Evolutionary conservation across 2,113 vertebrate genomes (phyloP).

Genomic region (Triplophysa dalaica): DNA sequence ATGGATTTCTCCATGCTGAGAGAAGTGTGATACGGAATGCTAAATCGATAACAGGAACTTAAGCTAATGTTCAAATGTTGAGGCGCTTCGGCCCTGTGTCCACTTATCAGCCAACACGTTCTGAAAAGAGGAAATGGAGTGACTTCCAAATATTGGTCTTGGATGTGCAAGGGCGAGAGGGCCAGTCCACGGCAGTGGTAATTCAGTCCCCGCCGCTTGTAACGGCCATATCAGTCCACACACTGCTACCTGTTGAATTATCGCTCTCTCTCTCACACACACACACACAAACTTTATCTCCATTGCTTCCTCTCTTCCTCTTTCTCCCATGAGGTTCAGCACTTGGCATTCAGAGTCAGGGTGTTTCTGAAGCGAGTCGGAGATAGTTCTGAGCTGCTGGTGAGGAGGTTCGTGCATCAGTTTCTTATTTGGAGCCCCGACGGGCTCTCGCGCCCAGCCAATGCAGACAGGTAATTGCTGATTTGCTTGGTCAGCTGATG

Average conservation of each 20-base stretch:
- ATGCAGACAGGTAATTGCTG: slow-evolving; percentile 75
- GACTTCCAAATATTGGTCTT: slow-evolving; percentile 36
- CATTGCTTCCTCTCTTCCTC: slow-evolving; percentile 43
- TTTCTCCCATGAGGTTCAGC: slow-evolving; percentile 58
- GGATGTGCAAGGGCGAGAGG: slow-evolving; percentile 19
- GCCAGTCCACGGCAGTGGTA: slow-evolving; percentile 11
- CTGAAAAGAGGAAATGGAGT: slow-evolving; percentile 11
- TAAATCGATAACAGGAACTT: background rate
- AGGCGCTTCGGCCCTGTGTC: slow-evolving; percentile 24
- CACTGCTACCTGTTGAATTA: slow-evolving; percentile 52
- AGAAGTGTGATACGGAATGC: background rate
- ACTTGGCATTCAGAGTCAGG: slow-evolving; percentile 73
- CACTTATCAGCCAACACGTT: slow-evolving; percentile 28
- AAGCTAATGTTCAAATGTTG: slow-evolving; percentile 22
- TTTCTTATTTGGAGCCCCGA: slow-evolving; percentile 75
- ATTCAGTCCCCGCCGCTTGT: slow-evolving; percentile 30
- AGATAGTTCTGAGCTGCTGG: slow-evolving; percentile 75
- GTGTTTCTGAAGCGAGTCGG: slow-evolving; percentile 64
- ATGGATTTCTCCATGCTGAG: background rate
- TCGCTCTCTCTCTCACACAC: slow-evolving; percentile 27
- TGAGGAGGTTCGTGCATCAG: slow-evolving; percentile 53
- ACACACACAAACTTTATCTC: background rate
- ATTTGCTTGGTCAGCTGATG: slow-evolving; percentile 76
- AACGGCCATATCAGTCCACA: slow-evolving; percentile 38
- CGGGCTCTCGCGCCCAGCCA: slow-evolving; percentile 73